A percentile compares a stretch with the other conserved stretches of the same genome.
These are phyloP conservation scores for Vesta saturnalis DNA, from an alignment of 2,888 invertebrate genomes.

Conservation along the genomic window DNA sequence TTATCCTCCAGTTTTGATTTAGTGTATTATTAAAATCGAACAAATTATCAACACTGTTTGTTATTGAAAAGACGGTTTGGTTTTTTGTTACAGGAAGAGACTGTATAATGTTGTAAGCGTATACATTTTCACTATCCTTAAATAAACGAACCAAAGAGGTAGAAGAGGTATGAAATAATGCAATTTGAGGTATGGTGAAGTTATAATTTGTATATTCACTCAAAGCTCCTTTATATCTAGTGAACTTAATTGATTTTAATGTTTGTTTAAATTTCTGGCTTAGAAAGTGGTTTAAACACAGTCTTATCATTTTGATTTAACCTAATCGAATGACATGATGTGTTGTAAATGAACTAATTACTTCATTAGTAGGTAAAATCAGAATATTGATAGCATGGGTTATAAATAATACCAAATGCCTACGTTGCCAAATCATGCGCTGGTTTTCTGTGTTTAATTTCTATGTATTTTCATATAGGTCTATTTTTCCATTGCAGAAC, in stretches of 20 bases:
- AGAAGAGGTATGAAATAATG: neutral
- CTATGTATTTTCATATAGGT: no score
- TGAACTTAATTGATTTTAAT: neutral
- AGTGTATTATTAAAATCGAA: slow-evolving; percentile 47
- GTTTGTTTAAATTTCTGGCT: neutral
- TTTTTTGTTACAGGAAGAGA: slow-evolving; percentile 18
- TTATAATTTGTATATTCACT: no score
- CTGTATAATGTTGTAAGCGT: slow-evolving; percentile 43
- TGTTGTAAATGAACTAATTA: no score
- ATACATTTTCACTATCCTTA: slow-evolving; percentile 45
- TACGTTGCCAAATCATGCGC: no score
- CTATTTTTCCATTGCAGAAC: no score
- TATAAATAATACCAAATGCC: no score
- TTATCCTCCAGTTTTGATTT: slow-evolving; percentile 49
- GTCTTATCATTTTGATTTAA: neutral
- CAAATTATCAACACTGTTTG: slow-evolving; percentile 14
- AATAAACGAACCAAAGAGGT: neutral
- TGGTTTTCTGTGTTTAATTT: no score
- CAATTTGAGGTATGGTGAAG: neutral
- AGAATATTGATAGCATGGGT: no score
- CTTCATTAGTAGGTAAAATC: no score
- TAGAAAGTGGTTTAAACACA: neutral
- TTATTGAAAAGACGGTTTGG: slow-evolving; percentile 5
- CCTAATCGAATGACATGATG: no score
- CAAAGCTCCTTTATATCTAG: no score